phyloP scores from a whole-genome alignment of 2,888 invertebrate species.

The Agrochola litura region DNA sequence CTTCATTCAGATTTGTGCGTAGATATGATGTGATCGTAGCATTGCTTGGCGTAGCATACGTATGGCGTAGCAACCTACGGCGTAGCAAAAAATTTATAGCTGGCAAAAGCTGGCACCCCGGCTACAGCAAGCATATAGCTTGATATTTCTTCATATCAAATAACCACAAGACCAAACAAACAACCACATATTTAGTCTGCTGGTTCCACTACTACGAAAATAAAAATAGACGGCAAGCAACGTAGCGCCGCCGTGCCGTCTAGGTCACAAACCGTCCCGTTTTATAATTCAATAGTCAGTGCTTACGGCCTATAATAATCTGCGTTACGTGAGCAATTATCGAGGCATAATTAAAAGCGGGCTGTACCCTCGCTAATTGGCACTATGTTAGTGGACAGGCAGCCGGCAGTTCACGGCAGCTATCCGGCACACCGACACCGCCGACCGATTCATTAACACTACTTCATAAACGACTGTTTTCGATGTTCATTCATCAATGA shows the following conservation, averaged over 20 bases:
- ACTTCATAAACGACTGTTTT: conserved; percentile 50
- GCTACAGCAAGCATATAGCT: neutral
- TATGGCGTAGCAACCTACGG: neutral
- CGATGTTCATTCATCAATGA: conserved; percentile 56
- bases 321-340: conserved; percentile 64
- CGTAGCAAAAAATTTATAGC: neutral
- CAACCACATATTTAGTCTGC: neutral
- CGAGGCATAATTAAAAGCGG: conserved; percentile 68
- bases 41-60: conserved; percentile 3
- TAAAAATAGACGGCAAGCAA: neutral
- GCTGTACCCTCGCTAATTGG: conserved; percentile 59
- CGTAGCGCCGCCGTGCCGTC: neutral
- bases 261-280: conserved; percentile 17
- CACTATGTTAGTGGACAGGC: conserved; percentile 51
- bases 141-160: neutral
- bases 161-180: neutral
- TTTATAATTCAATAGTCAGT: conserved; percentile 51
- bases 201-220: neutral
- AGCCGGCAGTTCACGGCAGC: conserved; percentile 30
- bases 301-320: conserved; percentile 60
- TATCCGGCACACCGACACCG: conserved; percentile 30
- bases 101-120: neutral
- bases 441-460: conserved; percentile 58
- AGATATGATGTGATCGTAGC: neutral
- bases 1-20: neutral